phyloP scores from a whole-genome alignment of 2,797 vertebrate species.

The Trichosurus vulpecula region DNA sequence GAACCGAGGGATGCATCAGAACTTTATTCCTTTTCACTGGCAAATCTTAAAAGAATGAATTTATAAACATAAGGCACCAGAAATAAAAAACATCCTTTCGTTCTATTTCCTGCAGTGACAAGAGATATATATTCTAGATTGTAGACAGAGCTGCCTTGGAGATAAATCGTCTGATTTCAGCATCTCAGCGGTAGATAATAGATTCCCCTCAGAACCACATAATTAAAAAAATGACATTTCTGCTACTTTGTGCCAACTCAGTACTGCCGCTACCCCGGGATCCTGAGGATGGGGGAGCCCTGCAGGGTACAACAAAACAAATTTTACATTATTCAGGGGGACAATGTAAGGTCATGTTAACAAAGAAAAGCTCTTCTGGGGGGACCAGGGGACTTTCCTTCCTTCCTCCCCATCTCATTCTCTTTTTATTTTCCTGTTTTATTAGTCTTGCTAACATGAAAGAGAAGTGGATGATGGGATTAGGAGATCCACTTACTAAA shows the following conservation, averaged over 20 bases:
- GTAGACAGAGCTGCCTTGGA: constrained; percentile 81
- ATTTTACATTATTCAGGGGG: constrained; percentile 64
- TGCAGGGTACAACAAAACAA: constrained; percentile 74
- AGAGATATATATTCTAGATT: constrained; percentile 82
- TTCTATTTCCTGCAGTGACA: constrained; percentile 82
- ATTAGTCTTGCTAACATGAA: constrained; percentile 19
- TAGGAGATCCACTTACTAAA: constrained; percentile 58
- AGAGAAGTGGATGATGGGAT: not conserved
- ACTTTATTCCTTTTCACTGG: constrained; percentile 35
- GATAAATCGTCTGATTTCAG: constrained; percentile 85
- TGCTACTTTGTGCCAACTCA: constrained; percentile 76
- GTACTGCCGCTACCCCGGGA: constrained; percentile 63
- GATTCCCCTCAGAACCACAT: constrained; percentile 84
- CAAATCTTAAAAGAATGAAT: constrained; percentile 75
- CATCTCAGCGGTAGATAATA: constrained; percentile 83
- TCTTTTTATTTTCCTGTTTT: constrained; percentile 44
- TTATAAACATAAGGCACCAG: constrained; percentile 79
- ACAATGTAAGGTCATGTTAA: constrained; percentile 57
- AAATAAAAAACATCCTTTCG: constrained; percentile 80
- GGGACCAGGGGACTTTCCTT: constrained; percentile 16
- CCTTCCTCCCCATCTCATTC: constrained; percentile 20
- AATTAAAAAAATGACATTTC: constrained; percentile 86
- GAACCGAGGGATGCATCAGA: constrained; percentile 24
- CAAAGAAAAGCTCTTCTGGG: constrained; percentile 53
- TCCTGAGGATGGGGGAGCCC: constrained; percentile 60